Conservation (phyloP, 2,797 vertebrate species). For the Silurus lanzhouensis region DNA sequence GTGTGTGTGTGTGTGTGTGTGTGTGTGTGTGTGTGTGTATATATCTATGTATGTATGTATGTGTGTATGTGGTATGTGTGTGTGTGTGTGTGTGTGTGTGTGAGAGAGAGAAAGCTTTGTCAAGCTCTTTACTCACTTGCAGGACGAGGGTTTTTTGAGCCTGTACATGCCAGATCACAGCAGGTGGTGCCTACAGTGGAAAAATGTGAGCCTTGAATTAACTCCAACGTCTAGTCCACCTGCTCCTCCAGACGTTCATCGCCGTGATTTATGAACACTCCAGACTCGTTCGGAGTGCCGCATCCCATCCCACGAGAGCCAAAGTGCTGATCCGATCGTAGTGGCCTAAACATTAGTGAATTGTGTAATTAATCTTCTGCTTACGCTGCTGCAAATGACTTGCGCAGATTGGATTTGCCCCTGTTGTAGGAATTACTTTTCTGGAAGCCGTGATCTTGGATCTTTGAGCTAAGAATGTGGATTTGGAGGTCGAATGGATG, state of each 20-base stretch:
- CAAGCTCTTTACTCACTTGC: conserved; percentile 48
- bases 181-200: conserved; percentile 56
- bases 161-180: conserved; percentile 49
- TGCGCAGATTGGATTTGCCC: conserved; percentile 22
- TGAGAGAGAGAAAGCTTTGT: conserved; percentile 32
- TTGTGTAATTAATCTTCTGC: conserved; percentile 37
- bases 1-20: conserved; percentile 24
- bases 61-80: conserved; percentile 18
- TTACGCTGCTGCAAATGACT: conserved; percentile 33
- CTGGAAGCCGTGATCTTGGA: conserved; percentile 23
- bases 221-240: conserved; percentile 43
- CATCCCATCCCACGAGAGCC: conserved; percentile 48
- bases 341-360: conserved; percentile 49
- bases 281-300: conserved; percentile 33
- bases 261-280: conserved; percentile 48
- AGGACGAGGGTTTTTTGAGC: conserved; percentile 38
- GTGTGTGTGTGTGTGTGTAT: conserved; percentile 3
- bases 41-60: not conserved
- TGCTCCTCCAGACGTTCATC: conserved; percentile 55
- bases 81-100: conserved; percentile 18
- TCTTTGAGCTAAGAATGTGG: not conserved
- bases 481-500: not conserved
- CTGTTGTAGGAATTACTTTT: conserved; percentile 30
- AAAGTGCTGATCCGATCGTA: conserved; percentile 50
- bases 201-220: conserved; percentile 48